Base-by-base conservation (phyloP, 2,113 vertebrate species). In the Tragulus kanchil region DNA sequence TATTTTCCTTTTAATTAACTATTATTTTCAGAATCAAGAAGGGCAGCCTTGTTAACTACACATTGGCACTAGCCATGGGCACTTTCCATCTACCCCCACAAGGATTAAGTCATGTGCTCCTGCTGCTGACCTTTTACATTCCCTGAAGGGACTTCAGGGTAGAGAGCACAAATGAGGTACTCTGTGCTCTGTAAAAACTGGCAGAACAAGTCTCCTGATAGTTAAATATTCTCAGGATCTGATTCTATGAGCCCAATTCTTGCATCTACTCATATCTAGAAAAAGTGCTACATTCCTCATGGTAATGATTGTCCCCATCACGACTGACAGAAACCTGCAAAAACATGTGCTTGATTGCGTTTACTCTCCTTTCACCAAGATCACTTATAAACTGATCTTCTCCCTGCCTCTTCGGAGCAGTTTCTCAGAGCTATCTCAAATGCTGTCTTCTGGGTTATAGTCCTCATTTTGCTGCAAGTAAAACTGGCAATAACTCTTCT, bases 11-110 rank as follows among this genome's bases (percentile, higher is more conserved):
- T 83, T 81, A 75, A 92, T n/a, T 36, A 83, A 77, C 21, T 42
- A 12, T 90, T 83, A 77, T 82, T 85, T 92, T 94, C 73, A 89
- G 58, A 79, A 61, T 89, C 56, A 96, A 92, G 31, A 79, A 79
- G 23, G 28, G n/a, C 25, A 77, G 42, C 73, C 48, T 52, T 73
- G 69, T 45, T 5, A 23, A 21, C 69, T 12, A 71, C 36, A 45
- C 42, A 71, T 1, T 2, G 69, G 69, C 36, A 25, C 36, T 73
- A 36, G 36, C 36, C 36, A 71, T 1, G 5, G 69, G 69, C 36
- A 25, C 36, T 73, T 73, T 36, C 69, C 36, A 73, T 7, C 36
- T 3, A 7, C 69, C 69, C 25, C 69, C 36, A 13, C 69, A 45
- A 73, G 36, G 36, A 21, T 13, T 45, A 3, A 13, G 7, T 3